Evolutionary conservation across 1,140 invertebrate genomes (phyloP), one percentile per base, ranked within the genome.

Genomic region (Hylyphantes graminicola): DNA sequence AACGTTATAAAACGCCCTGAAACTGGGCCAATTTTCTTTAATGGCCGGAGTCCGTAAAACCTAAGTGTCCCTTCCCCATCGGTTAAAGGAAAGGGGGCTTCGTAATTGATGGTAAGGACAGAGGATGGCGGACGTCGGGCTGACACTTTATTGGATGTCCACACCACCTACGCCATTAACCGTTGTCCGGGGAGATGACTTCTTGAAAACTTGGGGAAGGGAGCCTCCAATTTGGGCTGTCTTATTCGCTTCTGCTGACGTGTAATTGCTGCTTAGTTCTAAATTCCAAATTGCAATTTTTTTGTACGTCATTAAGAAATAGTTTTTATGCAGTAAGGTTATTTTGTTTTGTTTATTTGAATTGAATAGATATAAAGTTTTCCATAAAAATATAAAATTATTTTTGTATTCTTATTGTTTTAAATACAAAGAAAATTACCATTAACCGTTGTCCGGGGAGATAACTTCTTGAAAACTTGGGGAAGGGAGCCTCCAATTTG

Each of bases 111-210:
- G 80, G 80, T 83, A 83, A 83, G 80, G 68, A 74, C 80, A 83
- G 74, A 83, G 75, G 80, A 83, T 83, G 68, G 80, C 80, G 80
- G 80, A 83, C 74, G 80, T 83, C 80, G 57, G 80, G 57, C 80
- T 75, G 80, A 83, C 80, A 83, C 80, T 83, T 83, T 83, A 83
- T 83, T 83, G 80, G 80, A 70, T 83, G 80, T 83, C 80, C 61
- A 72, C 80, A 83, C 80, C 80, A 83, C 80, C 80, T 75, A 17
- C 72, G 50, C 70, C 80, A 75, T 83, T 83, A 83, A 67, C 80
- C 80, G 80, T 83, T 83, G 80, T 72, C 80, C 80, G 21, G 80
- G 80, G 75, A 35, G 35, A 35, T 35, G 80, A 83, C 75, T 70
- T 74, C 80, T 83, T 74, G 70, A 73, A 73, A 70, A 81, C 48